Evolutionary conservation across 1,140 invertebrate genomes (phyloP).

Genomic region (Cotesia chilonis): DNA sequence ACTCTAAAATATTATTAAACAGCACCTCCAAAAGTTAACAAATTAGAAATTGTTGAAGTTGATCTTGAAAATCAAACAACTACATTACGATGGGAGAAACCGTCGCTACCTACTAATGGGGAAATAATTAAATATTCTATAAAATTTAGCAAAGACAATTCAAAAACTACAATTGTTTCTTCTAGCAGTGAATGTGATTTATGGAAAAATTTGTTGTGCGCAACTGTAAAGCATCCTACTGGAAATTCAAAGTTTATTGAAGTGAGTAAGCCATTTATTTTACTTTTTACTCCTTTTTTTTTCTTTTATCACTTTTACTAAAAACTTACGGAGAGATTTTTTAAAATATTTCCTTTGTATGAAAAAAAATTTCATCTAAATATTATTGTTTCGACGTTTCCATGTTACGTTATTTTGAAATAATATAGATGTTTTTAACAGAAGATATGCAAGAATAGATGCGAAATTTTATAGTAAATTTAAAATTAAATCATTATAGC

Average conservation of each 20-base stretch:
- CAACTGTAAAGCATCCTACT: background rate
- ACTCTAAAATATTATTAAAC: slow-evolving; percentile 1
- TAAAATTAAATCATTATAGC: background rate
- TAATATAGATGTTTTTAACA: too few relatives aligned
- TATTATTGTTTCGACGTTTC: too few relatives aligned
- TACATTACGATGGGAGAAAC: slow-evolving; percentile 43
- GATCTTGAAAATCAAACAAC: background rate
- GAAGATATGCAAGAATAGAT: too few relatives aligned
- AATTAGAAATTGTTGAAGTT: slow-evolving; percentile 39
- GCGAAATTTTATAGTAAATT: too few relatives aligned
- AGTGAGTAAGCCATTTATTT: slow-evolving; percentile 21
- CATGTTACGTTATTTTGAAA: too few relatives aligned
- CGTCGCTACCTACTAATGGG: slow-evolving; percentile 40
- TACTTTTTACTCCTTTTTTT: background rate
- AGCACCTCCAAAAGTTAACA: slow-evolving; percentile 42
- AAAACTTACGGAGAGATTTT: too few relatives aligned
- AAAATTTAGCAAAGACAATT: background rate
- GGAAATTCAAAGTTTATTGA: slow-evolving; percentile 3
- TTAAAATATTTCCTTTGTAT: too few relatives aligned
- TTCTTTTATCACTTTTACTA: too few relatives aligned
- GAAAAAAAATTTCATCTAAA: too few relatives aligned
- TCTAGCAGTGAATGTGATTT: slow-evolving; percentile 39
- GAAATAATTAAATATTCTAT: slow-evolving; percentile 27
- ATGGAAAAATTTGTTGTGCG: slow-evolving; percentile 41
- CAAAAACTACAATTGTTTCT: background rate